Percentiles rank a stretch among this genome's conserved stretches.
Evolutionary conservation across 2,113 vertebrate species (phyloP).

Genomic region (Austrofundulus limnaeus): DNA sequence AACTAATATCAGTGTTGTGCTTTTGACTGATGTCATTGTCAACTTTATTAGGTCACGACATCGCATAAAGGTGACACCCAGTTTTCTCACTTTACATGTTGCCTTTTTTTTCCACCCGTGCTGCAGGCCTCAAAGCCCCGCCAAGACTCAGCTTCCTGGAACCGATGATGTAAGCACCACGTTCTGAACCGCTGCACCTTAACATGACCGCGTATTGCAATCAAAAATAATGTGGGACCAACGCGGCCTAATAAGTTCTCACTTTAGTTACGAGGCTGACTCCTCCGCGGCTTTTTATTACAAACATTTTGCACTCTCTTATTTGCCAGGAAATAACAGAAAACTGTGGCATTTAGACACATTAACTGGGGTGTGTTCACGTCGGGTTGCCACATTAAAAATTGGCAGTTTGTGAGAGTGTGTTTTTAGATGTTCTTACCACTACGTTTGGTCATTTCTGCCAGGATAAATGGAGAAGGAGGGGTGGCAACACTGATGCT

Average conservation of each 20-base stretch:
- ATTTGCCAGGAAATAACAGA: conserved; percentile 15
- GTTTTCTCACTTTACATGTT: conserved; percentile 44
- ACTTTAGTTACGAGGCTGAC: conserved; percentile 4
- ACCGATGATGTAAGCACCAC: conserved; percentile 32
- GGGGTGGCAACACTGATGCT: conserved; percentile 62
- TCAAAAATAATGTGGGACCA: conserved; percentile 27
- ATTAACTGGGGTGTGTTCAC: conserved; percentile 40
- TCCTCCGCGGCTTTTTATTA: conserved; percentile 17
- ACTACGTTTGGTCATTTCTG: conserved; percentile 63
- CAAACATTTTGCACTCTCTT: conserved; percentile 14
- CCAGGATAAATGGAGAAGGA: conserved; percentile 56
- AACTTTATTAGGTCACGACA: conserved; percentile 28
- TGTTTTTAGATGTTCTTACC: conserved; percentile 47
- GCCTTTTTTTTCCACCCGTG: conserved; percentile 25
- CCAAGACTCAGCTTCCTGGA: conserved; percentile 20
- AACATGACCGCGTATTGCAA: conserved; percentile 4
- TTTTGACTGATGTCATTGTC: conserved; percentile 60
- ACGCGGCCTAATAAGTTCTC: conserved; percentile 10
- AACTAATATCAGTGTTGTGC: conserved; percentile 34
- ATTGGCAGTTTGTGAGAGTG: conserved; percentile 20
- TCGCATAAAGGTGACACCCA: conserved; percentile 32
- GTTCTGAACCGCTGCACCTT: conserved; percentile 34
- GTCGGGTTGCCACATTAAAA: conserved; percentile 42
- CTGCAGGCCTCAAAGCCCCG: conserved; percentile 8
- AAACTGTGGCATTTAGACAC: conserved; percentile 40